phyloP scores from a whole-genome alignment of 2,888 invertebrate species.

The Amphipoea oculea region DNA sequence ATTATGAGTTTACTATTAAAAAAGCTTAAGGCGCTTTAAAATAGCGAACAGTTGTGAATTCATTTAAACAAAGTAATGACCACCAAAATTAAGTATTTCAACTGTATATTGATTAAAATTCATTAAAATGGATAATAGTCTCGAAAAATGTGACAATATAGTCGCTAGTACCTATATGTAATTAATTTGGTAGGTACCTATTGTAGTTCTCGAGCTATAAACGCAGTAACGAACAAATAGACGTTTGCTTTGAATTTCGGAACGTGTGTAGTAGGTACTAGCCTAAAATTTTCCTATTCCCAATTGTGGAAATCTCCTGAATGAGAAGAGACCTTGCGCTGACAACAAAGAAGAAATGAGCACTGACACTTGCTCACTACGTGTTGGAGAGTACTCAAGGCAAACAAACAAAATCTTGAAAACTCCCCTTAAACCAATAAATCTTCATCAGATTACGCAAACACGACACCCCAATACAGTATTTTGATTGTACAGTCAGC shows the following conservation, averaged over 20 bases:
- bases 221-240: background rate
- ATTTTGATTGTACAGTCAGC: conserved; percentile 7
- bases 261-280: background rate
- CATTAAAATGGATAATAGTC: too few relatives aligned
- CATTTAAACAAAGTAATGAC: too few relatives aligned
- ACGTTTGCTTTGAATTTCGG: background rate
- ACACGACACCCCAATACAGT: conserved; percentile 1
- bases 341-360: background rate
- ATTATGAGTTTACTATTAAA: background rate
- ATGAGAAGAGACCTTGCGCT: background rate
- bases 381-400: background rate
- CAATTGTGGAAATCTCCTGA: background rate
- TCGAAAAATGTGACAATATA: too few relatives aligned
- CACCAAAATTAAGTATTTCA: too few relatives aligned
- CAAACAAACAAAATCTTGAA: conserved; percentile 8
- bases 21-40: background rate
- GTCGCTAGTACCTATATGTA: background rate
- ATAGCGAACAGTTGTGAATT: background rate
- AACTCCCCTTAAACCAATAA: conserved; percentile 16
- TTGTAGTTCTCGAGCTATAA: background rate
- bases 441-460: conserved; percentile 34
- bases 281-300: background rate
- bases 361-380: background rate
- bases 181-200: background rate
- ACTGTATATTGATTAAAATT: too few relatives aligned